These are phyloP conservation scores for Cylindroiulus punctatus DNA, from an alignment of 2,888 invertebrate species.

Conservation along the genomic window DNA sequence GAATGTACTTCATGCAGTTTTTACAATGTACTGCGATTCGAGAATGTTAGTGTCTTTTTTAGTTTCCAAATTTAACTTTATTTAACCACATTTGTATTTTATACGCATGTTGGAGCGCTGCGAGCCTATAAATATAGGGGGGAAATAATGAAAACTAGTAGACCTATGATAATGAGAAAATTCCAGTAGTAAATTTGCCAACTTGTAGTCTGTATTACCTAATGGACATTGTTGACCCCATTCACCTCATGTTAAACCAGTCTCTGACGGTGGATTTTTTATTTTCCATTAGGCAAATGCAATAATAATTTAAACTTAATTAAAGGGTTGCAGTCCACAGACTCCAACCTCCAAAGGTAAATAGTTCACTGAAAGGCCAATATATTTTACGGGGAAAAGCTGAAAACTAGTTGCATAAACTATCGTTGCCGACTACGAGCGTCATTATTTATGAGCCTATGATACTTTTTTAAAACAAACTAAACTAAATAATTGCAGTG, in stretches of 20 bases:
- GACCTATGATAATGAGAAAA: conserved; percentile 43
- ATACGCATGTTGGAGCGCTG: neutral
- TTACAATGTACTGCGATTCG: neutral
- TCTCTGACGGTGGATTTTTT: conserved; percentile 31
- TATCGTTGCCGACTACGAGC: neutral
- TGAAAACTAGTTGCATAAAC: conserved; percentile 20
- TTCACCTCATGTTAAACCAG: conserved; percentile 20
- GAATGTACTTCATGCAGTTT: no score
- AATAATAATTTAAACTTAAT: conserved; percentile 47
- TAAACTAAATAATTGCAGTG: neutral
- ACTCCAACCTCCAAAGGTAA: conserved; percentile 36
- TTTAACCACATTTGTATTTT: conserved; percentile 12
- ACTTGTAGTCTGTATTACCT: conserved; percentile 25
- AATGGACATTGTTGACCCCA: conserved; percentile 40
- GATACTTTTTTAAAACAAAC: neutral
- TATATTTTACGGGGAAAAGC: conserved; percentile 24
- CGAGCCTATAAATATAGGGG: neutral
- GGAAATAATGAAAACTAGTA: neutral
- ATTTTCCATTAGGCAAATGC: conserved; percentile 45
- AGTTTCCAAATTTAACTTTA: conserved; percentile 17
- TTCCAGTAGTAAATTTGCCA: conserved; percentile 43
- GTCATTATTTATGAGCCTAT: neutral
- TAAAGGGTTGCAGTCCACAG: conserved; percentile 45
- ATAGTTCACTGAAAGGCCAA: conserved; percentile 44
- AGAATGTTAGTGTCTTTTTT: neutral